Percentiles rank a stretch among this genome's conserved stretches.
These are phyloP conservation scores for Perccottus glenii DNA, from an alignment of 2,113 vertebrate genomes.

Conservation along the genomic window DNA sequence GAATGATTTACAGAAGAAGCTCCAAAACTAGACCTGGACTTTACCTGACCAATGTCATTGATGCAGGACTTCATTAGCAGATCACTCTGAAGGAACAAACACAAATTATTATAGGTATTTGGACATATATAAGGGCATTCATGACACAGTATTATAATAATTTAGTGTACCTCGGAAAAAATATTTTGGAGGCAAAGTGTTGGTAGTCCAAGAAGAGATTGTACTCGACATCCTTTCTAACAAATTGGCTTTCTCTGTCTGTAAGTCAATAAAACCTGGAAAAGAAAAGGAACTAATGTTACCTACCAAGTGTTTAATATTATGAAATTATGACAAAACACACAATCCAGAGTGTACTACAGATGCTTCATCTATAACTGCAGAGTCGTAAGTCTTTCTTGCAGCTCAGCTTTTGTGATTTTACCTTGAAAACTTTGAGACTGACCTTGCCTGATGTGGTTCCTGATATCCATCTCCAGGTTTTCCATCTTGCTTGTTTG, in stretches of 20 bases:
- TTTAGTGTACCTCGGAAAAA: conserved; percentile 90
- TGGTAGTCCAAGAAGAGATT: conserved; percentile 97
- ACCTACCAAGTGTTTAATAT: no score
- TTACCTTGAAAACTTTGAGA: neutral
- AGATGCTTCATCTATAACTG: no score
- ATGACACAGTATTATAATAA: neutral
- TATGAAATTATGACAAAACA: no score
- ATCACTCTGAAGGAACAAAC: conserved; percentile 53
- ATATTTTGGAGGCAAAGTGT: conserved; percentile 93
- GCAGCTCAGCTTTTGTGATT: neutral
- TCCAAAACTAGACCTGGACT: neutral
- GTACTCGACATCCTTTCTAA: conserved; percentile 89
- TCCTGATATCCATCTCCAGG: conserved; percentile 89
- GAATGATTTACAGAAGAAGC: neutral
- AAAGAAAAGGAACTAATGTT: conserved; percentile 7
- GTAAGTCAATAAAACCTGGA: conserved; percentile 94
- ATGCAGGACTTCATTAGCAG: conserved; percentile 56
- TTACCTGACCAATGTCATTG: conserved; percentile 77
- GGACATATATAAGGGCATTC: no score
- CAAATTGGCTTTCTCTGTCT: conserved; percentile 90
- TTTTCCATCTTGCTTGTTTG: no score
- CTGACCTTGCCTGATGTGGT: conserved; percentile 92
- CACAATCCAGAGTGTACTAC: no score
- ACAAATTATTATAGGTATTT: neutral
- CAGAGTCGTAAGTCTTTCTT: neutral